Evolutionary conservation across 1,140 invertebrate genomes (phyloP), one percentile per base, ranked within the genome.

Genomic region (Contarinia nasturtii): DNA sequence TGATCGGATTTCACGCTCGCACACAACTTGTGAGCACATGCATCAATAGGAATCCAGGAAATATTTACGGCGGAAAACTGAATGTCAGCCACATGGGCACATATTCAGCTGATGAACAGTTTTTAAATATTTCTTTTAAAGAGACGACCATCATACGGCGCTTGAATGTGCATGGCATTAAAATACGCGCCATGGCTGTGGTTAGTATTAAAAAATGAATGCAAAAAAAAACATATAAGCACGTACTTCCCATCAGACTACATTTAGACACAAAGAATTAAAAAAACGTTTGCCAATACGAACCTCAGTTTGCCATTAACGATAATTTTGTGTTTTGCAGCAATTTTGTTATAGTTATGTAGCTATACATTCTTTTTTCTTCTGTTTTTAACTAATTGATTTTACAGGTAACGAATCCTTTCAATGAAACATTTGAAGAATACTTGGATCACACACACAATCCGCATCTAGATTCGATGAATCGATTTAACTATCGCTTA

Each of bases 401-500:
- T 47, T 54, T 54, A 5, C 53, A 70, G 56, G 55, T 76, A 19
- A 66, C 68, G 1, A 66, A 71, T 47, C 63, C 61, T 33, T 61
- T 72, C 53, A 57, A 66, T 33, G 61, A 71, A 56, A 66, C 67
- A 17, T 65, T 77, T 37, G 57, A 67, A 49, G 64, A 73, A 33
- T 79, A 74, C 53, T 53, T 78, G 42, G 57, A 61, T 14, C 61
- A 56, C 44, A 67, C 66, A 27, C 54, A 58, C 20, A 52, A 73
- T n/a, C 61, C 57, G 11, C 63, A 73, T 55, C 59, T 75, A 20
- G 76, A 80, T 57, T 71, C 73, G 0, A 68, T 78, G 64, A 70
- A 72, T 54, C 68, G 75, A 53, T 72, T 73, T 51, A 75, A 78
- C 54, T 74, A 68, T 53, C 67, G 61, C 45, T 51, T 78, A 11